phyloP scores from a whole-genome alignment of 1,140 invertebrate genomes.

The Schlechtendalia chinensis region DNA sequence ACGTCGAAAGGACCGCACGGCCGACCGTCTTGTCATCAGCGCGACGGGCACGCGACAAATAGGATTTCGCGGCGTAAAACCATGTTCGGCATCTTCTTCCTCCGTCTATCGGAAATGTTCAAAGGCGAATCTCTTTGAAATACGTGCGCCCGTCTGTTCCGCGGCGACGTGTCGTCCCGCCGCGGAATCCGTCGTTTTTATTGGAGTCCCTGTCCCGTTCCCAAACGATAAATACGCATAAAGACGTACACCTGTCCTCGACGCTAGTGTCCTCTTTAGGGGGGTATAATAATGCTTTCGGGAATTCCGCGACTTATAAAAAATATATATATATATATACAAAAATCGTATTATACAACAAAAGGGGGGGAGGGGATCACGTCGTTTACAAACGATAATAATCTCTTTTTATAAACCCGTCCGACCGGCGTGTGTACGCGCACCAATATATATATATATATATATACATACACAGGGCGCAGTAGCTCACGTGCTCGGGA shows the following conservation, averaged over 20 bases:
- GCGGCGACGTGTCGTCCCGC: no score
- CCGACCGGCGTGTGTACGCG: not conserved
- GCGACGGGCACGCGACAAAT: constrained; percentile 21
- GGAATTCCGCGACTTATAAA: no score
- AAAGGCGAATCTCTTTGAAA: constrained; percentile 29
- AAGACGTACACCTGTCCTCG: no score
- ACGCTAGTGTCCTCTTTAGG: no score
- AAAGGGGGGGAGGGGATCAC: not conserved
- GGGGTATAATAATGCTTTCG: no score
- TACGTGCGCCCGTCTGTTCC: no score
- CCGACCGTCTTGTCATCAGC: constrained; percentile 26
- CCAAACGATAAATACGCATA: not conserved
- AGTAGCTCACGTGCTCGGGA: no score
- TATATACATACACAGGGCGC: no score
- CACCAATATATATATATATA: no score
- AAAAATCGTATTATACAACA: no score
- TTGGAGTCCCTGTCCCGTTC: not conserved
- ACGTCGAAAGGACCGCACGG: constrained; percentile 24
- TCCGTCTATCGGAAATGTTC: constrained; percentile 20
- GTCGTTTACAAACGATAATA: constrained; percentile 24
- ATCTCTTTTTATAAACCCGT: constrained; percentile 1
- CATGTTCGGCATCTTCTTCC: not conserved
- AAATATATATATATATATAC: not conserved
- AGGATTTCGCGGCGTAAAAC: constrained; percentile 31
- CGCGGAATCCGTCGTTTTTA: no score